Evolutionary conservation across 2,888 invertebrate genomes (phyloP).

Genomic region (Dicycla oo): DNA sequence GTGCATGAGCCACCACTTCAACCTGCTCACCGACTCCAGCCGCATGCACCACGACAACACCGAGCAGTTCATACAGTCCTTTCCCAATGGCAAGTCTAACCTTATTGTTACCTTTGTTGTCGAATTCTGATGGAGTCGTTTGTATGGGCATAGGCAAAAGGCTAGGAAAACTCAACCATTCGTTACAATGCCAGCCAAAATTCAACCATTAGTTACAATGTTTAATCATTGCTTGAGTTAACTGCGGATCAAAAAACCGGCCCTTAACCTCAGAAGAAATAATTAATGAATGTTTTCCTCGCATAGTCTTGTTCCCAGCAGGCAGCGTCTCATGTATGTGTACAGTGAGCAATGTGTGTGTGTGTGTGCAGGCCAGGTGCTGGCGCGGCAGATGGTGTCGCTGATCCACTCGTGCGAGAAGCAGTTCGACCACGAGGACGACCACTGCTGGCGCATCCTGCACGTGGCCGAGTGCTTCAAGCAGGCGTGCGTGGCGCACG

Average conservation of each 20-base stretch:
- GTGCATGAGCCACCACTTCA: conserved; percentile 85
- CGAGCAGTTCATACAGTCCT: conserved; percentile 81
- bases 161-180: too few relatives aligned
- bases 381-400: conserved; percentile 77
- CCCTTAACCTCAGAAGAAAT: background rate
- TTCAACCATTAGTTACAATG: too few relatives aligned
- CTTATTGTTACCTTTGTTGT: background rate
- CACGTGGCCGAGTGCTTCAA: conserved; percentile 84
- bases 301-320: background rate
- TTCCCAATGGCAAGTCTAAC: conserved; percentile 79
- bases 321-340: background rate
- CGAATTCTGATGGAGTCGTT: background rate
- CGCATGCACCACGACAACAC: conserved; percentile 87
- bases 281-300: background rate
- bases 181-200: too few relatives aligned
- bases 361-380: conserved; percentile 72
- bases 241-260: too few relatives aligned
- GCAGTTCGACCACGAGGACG: conserved; percentile 73
- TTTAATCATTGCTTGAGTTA: too few relatives aligned
- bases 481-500: conserved; percentile 68
- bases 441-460: conserved; percentile 85
- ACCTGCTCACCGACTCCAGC: conserved; percentile 83
- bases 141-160: too few relatives aligned
- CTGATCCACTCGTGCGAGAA: conserved; percentile 81
- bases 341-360: background rate